Percentiles rank a stretch among this genome's conserved stretches.
Conservation (phyloP, 2,888 invertebrate species). For the Rhagophthalmus giganteus region DNA sequence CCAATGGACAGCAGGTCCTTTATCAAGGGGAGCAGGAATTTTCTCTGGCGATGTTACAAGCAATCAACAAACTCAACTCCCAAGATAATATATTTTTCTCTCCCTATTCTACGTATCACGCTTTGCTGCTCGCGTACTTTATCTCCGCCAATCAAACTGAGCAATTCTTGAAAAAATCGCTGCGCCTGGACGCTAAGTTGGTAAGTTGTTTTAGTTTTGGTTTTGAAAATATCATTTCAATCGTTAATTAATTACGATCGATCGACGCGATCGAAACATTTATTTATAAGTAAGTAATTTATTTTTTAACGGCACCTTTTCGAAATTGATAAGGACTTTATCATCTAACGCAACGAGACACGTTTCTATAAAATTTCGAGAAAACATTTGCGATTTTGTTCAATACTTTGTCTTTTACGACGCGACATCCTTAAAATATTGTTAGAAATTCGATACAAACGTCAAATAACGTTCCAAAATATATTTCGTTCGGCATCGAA, state of each 20-base stretch:
- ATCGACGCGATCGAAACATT: neutral
- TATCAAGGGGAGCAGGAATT: slow-evolving; percentile 68
- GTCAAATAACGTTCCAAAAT: too few relatives aligned
- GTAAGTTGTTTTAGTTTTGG: slow-evolving; percentile 48
- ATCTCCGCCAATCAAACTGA: slow-evolving; percentile 75
- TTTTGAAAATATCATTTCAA: neutral
- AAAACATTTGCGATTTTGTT: too few relatives aligned
- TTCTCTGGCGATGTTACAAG: slow-evolving; percentile 69
- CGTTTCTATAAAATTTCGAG: too few relatives aligned
- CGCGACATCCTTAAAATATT: too few relatives aligned
- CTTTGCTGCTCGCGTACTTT: slow-evolving; percentile 77
- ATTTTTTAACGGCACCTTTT: too few relatives aligned
- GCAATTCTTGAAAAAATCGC: slow-evolving; percentile 62
- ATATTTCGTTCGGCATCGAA: too few relatives aligned
- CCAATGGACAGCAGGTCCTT: slow-evolving; percentile 53
- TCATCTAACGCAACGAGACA: too few relatives aligned
- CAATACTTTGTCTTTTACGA: too few relatives aligned
- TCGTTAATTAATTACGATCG: neutral
- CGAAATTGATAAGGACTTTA: too few relatives aligned
- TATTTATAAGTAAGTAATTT: too few relatives aligned
- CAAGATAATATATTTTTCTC: slow-evolving; percentile 84
- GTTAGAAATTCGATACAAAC: too few relatives aligned
- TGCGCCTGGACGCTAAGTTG: slow-evolving; percentile 63
- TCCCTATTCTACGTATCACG: slow-evolving; percentile 83
- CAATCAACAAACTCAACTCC: slow-evolving; percentile 65